Evolutionary conservation across 2,888 invertebrate genomes (phyloP).

Genomic region (Charanyca ferruginea): DNA sequence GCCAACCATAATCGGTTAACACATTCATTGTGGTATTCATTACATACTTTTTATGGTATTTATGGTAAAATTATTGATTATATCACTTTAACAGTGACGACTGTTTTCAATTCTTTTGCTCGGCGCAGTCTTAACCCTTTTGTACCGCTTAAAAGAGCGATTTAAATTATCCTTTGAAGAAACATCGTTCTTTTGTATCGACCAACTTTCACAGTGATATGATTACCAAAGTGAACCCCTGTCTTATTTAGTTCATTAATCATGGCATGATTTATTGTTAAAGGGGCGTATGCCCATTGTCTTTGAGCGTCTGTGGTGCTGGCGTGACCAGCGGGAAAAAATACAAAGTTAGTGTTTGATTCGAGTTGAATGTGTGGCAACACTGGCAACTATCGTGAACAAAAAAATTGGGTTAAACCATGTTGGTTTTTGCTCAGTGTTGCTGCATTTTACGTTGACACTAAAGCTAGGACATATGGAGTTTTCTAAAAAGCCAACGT

Average conservation of each 20-base stretch:
- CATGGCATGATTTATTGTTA: conserved; percentile 85
- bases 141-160: conserved; percentile 35
- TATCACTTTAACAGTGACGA: too few relatives aligned
- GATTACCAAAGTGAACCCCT: conserved; percentile 71
- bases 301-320: conserved; percentile 53
- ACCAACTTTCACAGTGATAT: conserved; percentile 64
- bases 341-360: conserved; percentile 51
- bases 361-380: conserved; percentile 46
- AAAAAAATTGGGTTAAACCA: conserved; percentile 38
- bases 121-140: too few relatives aligned
- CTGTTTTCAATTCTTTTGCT: too few relatives aligned
- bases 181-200: conserved; percentile 61
- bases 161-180: conserved; percentile 58
- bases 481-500: conserved; percentile 23
- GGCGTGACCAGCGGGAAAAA: conserved; percentile 57
- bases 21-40: too few relatives aligned
- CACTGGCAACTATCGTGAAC: conserved; percentile 51
- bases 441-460: conserved; percentile 31
- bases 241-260: conserved; percentile 83
- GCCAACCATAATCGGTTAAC: too few relatives aligned
- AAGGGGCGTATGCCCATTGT: conserved; percentile 75
- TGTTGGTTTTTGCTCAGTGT: conserved; percentile 35
- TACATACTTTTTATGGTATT: too few relatives aligned
- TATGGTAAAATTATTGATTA: too few relatives aligned
- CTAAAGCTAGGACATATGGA: conserved; percentile 13